Evolutionary conservation across 2,113 vertebrate species (phyloP).

Genomic region (Oryzias javanicus): DNA sequence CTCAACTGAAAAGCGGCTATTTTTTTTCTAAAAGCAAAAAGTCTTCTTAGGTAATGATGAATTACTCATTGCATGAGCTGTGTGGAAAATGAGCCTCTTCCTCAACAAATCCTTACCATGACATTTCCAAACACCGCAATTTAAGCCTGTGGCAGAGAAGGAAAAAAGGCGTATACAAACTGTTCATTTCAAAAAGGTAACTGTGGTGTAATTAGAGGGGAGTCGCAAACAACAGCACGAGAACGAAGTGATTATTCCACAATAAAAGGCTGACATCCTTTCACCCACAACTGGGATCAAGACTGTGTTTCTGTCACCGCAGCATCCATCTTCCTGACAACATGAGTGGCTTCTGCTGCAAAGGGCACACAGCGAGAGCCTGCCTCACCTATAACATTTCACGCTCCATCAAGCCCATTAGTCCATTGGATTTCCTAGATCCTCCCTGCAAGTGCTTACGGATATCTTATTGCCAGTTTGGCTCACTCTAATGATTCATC

Average conservation of each 20-base stretch:
- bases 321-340: conserved; percentile 37
- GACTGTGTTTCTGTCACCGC: conserved; percentile 27
- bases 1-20: not conserved
- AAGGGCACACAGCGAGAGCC: conserved; percentile 61
- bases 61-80: too few species aligned
- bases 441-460: conserved; percentile 56
- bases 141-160: conserved; percentile 36
- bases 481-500: conserved; percentile 50
- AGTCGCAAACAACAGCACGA: conserved; percentile 35
- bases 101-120: conserved; percentile 54
- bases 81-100: not conserved
- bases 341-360: conserved; percentile 44
- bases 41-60: not conserved
- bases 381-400: conserved; percentile 59
- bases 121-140: conserved; percentile 61
- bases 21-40: conserved; percentile 1
- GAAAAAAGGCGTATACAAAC: conserved; percentile 18
- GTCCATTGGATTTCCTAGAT: conserved; percentile 66
- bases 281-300: conserved; percentile 38
- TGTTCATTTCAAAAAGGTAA: conserved; percentile 47
- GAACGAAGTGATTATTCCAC: conserved; percentile 56
- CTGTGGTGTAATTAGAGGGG: conserved; percentile 12
- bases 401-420: conserved; percentile 68
- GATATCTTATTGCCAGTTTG: conserved; percentile 45
- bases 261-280: conserved; percentile 43